These are phyloP conservation scores for Cheilosia vulpina DNA, from an alignment of 2,888 invertebrate species.

Conservation along the genomic window DNA sequence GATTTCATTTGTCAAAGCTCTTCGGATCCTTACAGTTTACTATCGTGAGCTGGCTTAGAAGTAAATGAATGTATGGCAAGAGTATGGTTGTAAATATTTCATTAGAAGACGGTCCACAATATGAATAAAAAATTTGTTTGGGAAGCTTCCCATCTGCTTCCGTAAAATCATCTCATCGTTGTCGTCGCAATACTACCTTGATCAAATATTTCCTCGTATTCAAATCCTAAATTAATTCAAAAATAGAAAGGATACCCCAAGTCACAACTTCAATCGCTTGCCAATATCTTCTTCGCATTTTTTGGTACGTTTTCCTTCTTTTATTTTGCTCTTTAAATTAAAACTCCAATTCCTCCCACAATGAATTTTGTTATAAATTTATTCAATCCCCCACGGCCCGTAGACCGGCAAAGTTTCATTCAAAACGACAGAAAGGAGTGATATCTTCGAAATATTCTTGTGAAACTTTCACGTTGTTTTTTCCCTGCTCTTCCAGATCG, in stretches of 20 bases:
- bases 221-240: neutral
- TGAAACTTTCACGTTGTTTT: slow-evolving; percentile 30
- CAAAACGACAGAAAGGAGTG: slow-evolving; percentile 52
- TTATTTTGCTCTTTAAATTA: slow-evolving; percentile 15
- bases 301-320: neutral
- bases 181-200: too few species aligned
- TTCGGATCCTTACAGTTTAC: too few species aligned
- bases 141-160: too few species aligned
- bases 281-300: neutral
- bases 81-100: too few species aligned
- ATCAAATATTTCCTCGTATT: neutral
- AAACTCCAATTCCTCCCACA: slow-evolving; percentile 22
- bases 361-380: slow-evolving; percentile 15
- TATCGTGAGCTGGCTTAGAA: too few species aligned
- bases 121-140: too few species aligned
- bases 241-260: neutral
- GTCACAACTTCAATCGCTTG: slow-evolving; percentile 13
- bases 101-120: too few species aligned
- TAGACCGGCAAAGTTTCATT: slow-evolving; percentile 40
- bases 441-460: slow-evolving; percentile 49
- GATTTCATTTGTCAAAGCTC: too few species aligned
- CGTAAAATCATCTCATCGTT: too few species aligned
- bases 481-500: neutral
- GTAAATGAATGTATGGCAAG: too few species aligned
- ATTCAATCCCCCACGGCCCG: slow-evolving; percentile 31